Evolutionary conservation across 2,797 vertebrate genomes (phyloP), one percentile per base, ranked within the genome.

Genomic region (Pseudochaenichthys georgianus): DNA sequence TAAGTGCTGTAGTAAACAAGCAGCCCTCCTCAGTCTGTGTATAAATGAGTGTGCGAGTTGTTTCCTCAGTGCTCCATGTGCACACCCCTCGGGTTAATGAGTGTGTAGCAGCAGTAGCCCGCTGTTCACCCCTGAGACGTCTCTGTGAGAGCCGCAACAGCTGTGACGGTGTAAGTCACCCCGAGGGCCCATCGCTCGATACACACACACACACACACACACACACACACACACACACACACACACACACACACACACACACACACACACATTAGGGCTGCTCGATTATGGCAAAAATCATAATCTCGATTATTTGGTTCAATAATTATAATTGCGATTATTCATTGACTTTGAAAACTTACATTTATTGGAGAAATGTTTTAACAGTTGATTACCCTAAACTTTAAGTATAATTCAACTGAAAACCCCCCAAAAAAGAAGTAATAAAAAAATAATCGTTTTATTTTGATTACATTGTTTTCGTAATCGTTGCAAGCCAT

Each of bases 111-210:
- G 80, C 64, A 80, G 89, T 60, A 73, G 74, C 69, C 68, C 52
- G 5, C 80, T 67, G 73, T 58, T 71, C 28, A 80, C 84, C 80
- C 80, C 68, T 52, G 73, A 83, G 88, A 86, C 1, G 8, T 68
- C 70, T 86, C 81, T 79, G 75, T 90, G 90, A 87, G 86, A 92
- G 88, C 88, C 71, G 59, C 58, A 85, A 79, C 91, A 92, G 86
- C 88, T 94, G 92, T 77, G 84, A 77, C 28, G 64, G 82, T 83
- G 80, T 81, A 77, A 81, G 84, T 78, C 81, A 82, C 81, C 82
- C 87, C 21, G 51, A 87, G 79, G 75, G 87, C 79, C 80, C 19
- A 61, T 82, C 58, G 45, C 69, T 64, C 23, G 31, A 62, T 31
- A 38, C 64, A 64, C 54, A 43, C 43, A 51, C 4, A 13, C 54